Conservation (phyloP, 2,797 vertebrate genomes). For the Hypotaenidia okinawae region DNA sequence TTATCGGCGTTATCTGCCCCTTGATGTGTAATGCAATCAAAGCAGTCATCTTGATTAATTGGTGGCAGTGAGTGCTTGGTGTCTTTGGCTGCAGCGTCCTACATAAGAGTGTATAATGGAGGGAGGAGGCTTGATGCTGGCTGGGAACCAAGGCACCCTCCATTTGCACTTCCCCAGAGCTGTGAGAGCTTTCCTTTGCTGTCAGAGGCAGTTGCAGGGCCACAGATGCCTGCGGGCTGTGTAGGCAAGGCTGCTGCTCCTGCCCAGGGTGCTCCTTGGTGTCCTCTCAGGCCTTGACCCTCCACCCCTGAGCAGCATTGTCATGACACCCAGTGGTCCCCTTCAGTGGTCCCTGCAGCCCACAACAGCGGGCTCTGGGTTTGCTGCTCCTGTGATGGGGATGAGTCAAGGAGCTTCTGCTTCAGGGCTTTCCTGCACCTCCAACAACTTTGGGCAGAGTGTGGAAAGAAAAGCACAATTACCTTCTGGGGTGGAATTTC, state of each 20-base stretch:
- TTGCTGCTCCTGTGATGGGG: background rate
- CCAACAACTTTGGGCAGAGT: background rate
- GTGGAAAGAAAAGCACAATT: background rate
- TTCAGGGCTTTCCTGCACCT: background rate
- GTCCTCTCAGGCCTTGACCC: background rate
- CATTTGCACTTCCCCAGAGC: accelerated
- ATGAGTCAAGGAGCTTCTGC: background rate
- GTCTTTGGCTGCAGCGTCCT: background rate
- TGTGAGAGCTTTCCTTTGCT: background rate
- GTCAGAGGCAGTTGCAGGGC: accelerated
- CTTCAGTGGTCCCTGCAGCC: accelerated
- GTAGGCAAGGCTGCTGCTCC: background rate
- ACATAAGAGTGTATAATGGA: accelerated
- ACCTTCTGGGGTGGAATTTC: constrained; percentile 47
- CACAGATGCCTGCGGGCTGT: background rate
- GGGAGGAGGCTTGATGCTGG: background rate
- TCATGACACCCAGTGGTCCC: accelerated
- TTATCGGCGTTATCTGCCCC: background rate
- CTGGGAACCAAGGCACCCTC: background rate
- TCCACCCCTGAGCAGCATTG: background rate
- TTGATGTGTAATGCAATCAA: background rate
- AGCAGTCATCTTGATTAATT: background rate
- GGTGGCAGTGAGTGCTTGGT: background rate
- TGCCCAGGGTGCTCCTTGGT: accelerated
- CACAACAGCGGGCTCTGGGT: accelerated